Evolutionary conservation across 2,888 invertebrate species (phyloP), one percentile per base, ranked within the genome.

Genomic region (Nemotelus pantherinus): DNA sequence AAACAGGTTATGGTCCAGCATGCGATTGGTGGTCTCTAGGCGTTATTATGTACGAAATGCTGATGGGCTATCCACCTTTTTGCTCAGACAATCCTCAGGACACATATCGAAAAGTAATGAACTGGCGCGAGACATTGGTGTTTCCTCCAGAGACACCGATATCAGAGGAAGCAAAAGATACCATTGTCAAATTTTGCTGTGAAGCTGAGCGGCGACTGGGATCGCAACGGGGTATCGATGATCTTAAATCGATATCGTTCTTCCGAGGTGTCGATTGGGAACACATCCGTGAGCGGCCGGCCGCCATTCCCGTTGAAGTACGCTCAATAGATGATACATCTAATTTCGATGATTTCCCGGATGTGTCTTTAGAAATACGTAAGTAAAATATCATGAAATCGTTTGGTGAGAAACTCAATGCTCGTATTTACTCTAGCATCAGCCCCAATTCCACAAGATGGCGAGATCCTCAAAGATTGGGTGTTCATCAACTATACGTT

Each of bases 21-120:
- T 99, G 99, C 84, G 99, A 99, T 88, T 99, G 98, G 97, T 99
- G 99, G 99, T 98, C 98, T 80, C 90, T 99, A 78, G 99, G 99
- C 45, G 99, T 99, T 78, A 99, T 99, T 83, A 99, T 99, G 99
- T 99, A 99, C 88, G 99, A 99, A 89, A 99, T 99, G 99, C 90
- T 99, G 82, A 99, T 99, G 88, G 99, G 99, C 43, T 99, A 99
- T 88, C 99, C 99, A 80, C 99, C 99, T 76, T 99, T 99, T 89
- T 99, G 99, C 88, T 99, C 99, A 77, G 99, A 99, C 88, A 98
- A 87, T 82, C 87, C 87, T 1, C 87, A 87, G 80, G 87, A 87
- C 79, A 87, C 87, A 78, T 87, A 87, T 82, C 85, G 91, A 77
- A 97, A 97, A 89, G 99, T 99, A 82, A 98, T 99, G 97, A 98